These are phyloP conservation scores for Eugnorisma glareosa DNA, from an alignment of 2,888 invertebrate genomes.

Conservation along the genomic window DNA sequence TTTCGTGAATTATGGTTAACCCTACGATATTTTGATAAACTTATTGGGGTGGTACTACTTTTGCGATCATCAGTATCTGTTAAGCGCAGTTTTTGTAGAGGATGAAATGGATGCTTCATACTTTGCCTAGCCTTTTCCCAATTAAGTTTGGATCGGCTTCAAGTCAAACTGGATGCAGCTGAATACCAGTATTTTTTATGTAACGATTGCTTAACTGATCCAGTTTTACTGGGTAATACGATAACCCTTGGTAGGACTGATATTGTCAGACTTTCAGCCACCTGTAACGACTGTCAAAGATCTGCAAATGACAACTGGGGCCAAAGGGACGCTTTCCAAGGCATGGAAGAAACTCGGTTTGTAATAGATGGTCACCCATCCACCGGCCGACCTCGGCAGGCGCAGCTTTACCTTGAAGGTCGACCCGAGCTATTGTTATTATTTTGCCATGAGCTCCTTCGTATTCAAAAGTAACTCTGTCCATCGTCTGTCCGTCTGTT, in stretches of 20 bases:
- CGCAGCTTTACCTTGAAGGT: no score
- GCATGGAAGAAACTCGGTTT: no score
- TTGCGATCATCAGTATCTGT: not conserved
- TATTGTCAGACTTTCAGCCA: no score
- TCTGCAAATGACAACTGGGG: no score
- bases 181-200: not conserved
- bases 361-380: no score
- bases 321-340: no score
- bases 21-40: not conserved
- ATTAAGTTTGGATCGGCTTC: not conserved
- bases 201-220: not conserved
- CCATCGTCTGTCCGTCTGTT: not conserved
- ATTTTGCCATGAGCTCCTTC: no score
- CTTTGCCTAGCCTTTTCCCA: not conserved
- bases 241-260: not conserved
- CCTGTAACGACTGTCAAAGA: no score
- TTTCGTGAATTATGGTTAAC: not conserved
- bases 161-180: not conserved
- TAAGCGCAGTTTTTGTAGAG: not conserved
- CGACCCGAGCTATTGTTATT: no score
- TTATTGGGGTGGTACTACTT: no score
- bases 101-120: not conserved
- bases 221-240: not conserved
- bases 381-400: no score
- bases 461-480: not conserved